phyloP scores from a whole-genome alignment of 2,797 vertebrate genomes.

The Amphiprion clarkii region DNA sequence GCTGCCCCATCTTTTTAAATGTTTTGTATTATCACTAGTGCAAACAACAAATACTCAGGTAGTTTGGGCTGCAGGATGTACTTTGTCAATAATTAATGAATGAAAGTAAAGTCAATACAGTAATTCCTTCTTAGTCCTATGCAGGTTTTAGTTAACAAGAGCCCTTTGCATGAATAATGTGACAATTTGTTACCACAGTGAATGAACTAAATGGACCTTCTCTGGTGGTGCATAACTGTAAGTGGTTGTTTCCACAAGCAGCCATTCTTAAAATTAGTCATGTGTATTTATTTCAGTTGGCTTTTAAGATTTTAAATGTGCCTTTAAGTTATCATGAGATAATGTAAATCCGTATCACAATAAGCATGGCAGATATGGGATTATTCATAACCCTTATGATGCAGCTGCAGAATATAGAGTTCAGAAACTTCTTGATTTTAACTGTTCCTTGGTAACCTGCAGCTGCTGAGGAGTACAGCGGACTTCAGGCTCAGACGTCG shows the following conservation, averaged over 20 bases:
- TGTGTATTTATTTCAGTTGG: neutral
- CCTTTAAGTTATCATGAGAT: no score
- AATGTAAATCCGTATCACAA: neutral
- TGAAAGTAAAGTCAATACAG: neutral
- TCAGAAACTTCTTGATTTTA: neutral
- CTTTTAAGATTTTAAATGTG: neutral
- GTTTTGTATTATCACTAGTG: neutral
- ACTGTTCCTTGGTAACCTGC: neutral
- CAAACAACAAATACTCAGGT: no score
- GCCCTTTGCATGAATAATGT: neutral
- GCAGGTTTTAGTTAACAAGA: neutral
- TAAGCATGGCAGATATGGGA: neutral
- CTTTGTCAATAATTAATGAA: no score
- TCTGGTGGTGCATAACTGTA: no score
- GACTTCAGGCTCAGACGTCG: slow-evolving; percentile 92
- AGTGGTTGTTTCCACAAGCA: no score
- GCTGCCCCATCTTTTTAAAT: neutral
- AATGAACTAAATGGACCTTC: no score
- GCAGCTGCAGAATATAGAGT: neutral
- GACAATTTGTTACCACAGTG: no score
- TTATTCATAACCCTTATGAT: no score
- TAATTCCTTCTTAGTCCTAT: neutral
- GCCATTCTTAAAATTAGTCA: no score
- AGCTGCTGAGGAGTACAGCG: slow-evolving; percentile 87
- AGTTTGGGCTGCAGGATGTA: no score